Percentiles rank a stretch among this genome's conserved stretches.
These are phyloP conservation scores for Rhinella marina DNA, from an alignment of 2,797 vertebrate species.

Conservation along the genomic window DNA sequence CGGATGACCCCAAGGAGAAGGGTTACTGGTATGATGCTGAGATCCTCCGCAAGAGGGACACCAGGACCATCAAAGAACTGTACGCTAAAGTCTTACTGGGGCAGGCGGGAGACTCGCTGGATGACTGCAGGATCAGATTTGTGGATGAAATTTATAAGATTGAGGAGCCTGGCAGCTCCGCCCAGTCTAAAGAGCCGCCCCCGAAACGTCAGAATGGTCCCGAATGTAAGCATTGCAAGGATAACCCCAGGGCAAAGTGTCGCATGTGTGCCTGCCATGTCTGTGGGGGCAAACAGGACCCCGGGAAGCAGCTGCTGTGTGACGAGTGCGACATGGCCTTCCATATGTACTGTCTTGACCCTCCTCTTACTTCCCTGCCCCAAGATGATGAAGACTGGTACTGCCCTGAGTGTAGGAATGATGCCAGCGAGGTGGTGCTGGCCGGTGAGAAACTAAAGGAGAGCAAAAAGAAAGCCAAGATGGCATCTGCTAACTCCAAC, in stretches of 20 bases:
- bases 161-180: slow-evolving; percentile 79
- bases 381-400: slow-evolving; percentile 92
- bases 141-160: slow-evolving; percentile 96
- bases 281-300: slow-evolving; percentile 95
- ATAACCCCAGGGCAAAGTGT: slow-evolving; percentile 86
- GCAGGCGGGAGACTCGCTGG: slow-evolving; percentile 87
- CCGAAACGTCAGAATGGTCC: slow-evolving; percentile 91
- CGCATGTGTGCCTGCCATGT: slow-evolving; percentile 89
- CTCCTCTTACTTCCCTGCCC: slow-evolving; percentile 87
- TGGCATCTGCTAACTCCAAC: slow-evolving; percentile 95
- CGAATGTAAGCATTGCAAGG: slow-evolving; percentile 91
- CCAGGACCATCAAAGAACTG: slow-evolving; percentile 83
- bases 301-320: slow-evolving; percentile 95
- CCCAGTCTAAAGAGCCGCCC: slow-evolving; percentile 66
- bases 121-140: slow-evolving; percentile 88
- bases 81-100: slow-evolving; percentile 87
- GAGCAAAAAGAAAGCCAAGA: slow-evolving; percentile 97
- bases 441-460: slow-evolving; percentile 94
- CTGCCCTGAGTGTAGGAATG: slow-evolving; percentile 92
- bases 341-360: slow-evolving; percentile 93
- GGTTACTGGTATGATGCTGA: slow-evolving; percentile 97
- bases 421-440: slow-evolving; percentile 90
- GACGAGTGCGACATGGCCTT: slow-evolving; percentile 98
- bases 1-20: slow-evolving; percentile 89
- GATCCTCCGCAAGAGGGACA: slow-evolving; percentile 89